These are phyloP conservation scores for Gadus chalcogrammus DNA, from an alignment of 2,113 vertebrate genomes.

Conservation along the genomic window DNA sequence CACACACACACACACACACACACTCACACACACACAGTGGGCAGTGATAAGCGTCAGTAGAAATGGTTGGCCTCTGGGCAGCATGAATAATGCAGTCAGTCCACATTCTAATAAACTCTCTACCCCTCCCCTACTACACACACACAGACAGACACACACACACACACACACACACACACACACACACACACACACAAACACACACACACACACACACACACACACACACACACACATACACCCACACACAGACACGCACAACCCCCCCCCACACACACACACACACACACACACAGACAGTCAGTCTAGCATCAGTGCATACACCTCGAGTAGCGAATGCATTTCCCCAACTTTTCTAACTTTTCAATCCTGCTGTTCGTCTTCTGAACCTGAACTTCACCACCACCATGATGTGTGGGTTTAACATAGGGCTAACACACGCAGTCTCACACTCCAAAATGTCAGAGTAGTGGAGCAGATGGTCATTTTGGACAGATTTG, in stretches of 20 bases:
- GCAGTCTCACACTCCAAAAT: slow-evolving; percentile 20
- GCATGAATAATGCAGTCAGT: slow-evolving; percentile 61
- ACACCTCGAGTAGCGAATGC: slow-evolving; percentile 1
- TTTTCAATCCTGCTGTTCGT: slow-evolving; percentile 37
- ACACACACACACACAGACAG: not conserved
- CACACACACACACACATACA: not conserved
- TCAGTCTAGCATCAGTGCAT: slow-evolving; percentile 4
- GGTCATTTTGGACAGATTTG: slow-evolving; percentile 41
- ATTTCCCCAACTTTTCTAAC: slow-evolving; percentile 39
- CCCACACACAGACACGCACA: not conserved
- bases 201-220: slow-evolving; percentile 1
- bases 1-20: slow-evolving; percentile 7
- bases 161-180: slow-evolving; percentile 19
- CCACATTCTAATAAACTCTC: slow-evolving; percentile 52
- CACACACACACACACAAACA: slow-evolving; percentile 6
- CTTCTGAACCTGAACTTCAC: slow-evolving; percentile 15
- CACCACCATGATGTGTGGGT: slow-evolving; percentile 30
- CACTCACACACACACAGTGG: slow-evolving; percentile 1
- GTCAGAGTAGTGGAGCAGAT: slow-evolving; percentile 39
- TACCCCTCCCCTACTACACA: slow-evolving; percentile 41
- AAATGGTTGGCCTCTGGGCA: slow-evolving; percentile 48
- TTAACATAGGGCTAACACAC: slow-evolving; percentile 1
- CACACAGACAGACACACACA: slow-evolving; percentile 8
- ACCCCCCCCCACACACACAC: no score
- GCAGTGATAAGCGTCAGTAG: slow-evolving; percentile 45